These are phyloP conservation scores for Erynnis tages DNA, from an alignment of 2,888 invertebrate species.

Conservation along the genomic window DNA sequence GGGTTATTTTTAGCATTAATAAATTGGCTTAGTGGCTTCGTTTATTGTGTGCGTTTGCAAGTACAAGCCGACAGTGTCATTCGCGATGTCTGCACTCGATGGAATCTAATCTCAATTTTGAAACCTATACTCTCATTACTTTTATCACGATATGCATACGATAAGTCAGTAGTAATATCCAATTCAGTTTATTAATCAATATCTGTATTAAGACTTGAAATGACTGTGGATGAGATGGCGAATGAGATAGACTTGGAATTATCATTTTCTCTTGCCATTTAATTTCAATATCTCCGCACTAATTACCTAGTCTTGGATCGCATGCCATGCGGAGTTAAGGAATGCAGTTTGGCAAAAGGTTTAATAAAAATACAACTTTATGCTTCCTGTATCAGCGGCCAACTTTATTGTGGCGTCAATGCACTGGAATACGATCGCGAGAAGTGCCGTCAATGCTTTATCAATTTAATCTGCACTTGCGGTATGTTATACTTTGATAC, in stretches of 20 bases:
- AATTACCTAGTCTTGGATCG: constrained; percentile 34
- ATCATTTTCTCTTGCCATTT: too few species aligned
- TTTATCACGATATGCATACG: too few species aligned
- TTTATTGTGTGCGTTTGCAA: constrained; percentile 73
- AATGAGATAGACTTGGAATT: too few species aligned
- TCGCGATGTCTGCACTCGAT: constrained; percentile 36
- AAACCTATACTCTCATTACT: background rate
- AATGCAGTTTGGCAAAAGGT: constrained; percentile 70
- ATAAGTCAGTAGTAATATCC: too few species aligned
- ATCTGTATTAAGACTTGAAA: too few species aligned
- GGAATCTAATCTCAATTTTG: background rate
- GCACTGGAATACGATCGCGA: constrained; percentile 54
- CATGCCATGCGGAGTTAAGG: constrained; percentile 41
- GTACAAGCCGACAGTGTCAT: constrained; percentile 46
- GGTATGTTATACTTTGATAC: constrained; percentile 3
- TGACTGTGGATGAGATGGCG: too few species aligned
- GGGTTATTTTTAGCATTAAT: constrained; percentile 79
- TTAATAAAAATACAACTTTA: constrained; percentile 73
- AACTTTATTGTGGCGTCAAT: constrained; percentile 73
- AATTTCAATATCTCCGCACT: constrained; percentile 29
- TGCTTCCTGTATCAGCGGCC: constrained; percentile 71
- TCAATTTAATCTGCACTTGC: constrained; percentile 52
- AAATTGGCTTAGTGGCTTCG: constrained; percentile 78
- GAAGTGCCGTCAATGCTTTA: constrained; percentile 43
- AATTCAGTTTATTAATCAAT: too few species aligned